Conservation (phyloP, 2,888 invertebrate genomes). For the Serripes groenlandicus region DNA sequence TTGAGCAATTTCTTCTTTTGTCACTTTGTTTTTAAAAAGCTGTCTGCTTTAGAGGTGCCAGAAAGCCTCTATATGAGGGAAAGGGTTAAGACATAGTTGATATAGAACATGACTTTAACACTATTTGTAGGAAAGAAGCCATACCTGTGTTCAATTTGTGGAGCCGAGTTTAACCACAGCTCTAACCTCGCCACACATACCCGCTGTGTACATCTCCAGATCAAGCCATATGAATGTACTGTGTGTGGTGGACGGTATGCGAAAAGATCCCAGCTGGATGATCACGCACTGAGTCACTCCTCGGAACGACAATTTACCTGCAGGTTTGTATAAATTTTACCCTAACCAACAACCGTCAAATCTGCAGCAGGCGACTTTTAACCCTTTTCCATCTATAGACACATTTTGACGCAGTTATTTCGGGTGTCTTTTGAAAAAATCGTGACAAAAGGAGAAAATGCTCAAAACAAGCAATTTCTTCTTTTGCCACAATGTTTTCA, state of each 20-base stretch:
- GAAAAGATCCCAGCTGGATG: conserved; percentile 53
- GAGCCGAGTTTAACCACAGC: conserved; percentile 62
- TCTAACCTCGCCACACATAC: conserved; percentile 60
- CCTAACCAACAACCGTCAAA: not conserved
- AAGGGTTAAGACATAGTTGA: too few relatives aligned
- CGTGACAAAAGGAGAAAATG: too few relatives aligned
- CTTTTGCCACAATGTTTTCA: too few relatives aligned
- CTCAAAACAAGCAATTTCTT: too few relatives aligned
- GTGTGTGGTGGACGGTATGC: conserved; percentile 46
- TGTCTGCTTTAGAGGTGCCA: not conserved
- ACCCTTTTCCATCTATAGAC: too few relatives aligned
- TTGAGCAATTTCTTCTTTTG: too few relatives aligned
- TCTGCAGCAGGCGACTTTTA: not conserved
- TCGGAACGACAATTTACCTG: conserved; percentile 56
- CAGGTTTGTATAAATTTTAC: conserved; percentile 25
- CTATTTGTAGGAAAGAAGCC: conserved; percentile 57
- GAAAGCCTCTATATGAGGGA: too few relatives aligned
- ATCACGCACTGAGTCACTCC: conserved; percentile 54
- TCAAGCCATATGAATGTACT: conserved; percentile 48
- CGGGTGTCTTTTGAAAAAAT: too few relatives aligned
- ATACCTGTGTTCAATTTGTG: conserved; percentile 61
- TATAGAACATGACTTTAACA: too few relatives aligned
- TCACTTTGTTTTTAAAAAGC: too few relatives aligned
- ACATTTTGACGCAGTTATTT: too few relatives aligned
- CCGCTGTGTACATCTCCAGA: conserved; percentile 54